phyloP scores from a whole-genome alignment of 2,797 vertebrate species.

The Clarias laeviceps region DNA sequence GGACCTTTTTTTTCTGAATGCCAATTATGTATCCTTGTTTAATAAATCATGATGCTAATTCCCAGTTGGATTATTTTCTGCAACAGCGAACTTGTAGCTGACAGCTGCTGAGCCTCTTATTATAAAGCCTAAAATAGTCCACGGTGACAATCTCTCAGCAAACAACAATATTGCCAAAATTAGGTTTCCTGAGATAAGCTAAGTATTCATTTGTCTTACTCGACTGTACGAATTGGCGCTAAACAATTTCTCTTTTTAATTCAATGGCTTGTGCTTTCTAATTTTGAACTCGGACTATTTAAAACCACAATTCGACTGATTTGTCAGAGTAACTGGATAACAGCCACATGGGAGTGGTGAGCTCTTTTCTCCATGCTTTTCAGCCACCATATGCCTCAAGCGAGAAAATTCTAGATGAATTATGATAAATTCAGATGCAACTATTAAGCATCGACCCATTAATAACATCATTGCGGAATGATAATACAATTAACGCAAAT shows the following conservation, averaged over 20 bases:
- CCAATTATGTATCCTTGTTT: constrained; percentile 22
- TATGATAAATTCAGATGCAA: constrained; percentile 27
- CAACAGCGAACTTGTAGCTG: constrained; percentile 45
- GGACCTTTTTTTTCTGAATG: not conserved
- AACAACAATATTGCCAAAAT: constrained; percentile 38
- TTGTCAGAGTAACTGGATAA: constrained; percentile 1
- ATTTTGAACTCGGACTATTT: constrained; percentile 26
- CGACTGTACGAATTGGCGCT: constrained; percentile 21
- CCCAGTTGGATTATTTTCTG: constrained; percentile 42
- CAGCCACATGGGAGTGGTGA: not conserved
- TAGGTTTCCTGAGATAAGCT: constrained; percentile 25
- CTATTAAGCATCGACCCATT: constrained; percentile 26
- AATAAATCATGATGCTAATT: constrained; percentile 45
- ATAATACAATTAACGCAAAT: constrained; percentile 30
- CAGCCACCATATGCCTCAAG: constrained; percentile 16
- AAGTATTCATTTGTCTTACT: constrained; percentile 41
- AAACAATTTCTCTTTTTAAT: constrained; percentile 27
- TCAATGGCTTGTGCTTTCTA: constrained; percentile 15
- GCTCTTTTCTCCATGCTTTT: constrained; percentile 6
- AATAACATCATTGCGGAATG: constrained; percentile 28
- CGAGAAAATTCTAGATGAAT: constrained; percentile 3
- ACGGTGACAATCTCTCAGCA: constrained; percentile 36
- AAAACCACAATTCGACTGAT: constrained; percentile 10
- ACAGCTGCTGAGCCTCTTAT: constrained; percentile 45
- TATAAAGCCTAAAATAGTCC: constrained; percentile 48